These are phyloP conservation scores for Girardinichthys multiradiatus DNA, from an alignment of 2,113 vertebrate species.

Conservation along the genomic window DNA sequence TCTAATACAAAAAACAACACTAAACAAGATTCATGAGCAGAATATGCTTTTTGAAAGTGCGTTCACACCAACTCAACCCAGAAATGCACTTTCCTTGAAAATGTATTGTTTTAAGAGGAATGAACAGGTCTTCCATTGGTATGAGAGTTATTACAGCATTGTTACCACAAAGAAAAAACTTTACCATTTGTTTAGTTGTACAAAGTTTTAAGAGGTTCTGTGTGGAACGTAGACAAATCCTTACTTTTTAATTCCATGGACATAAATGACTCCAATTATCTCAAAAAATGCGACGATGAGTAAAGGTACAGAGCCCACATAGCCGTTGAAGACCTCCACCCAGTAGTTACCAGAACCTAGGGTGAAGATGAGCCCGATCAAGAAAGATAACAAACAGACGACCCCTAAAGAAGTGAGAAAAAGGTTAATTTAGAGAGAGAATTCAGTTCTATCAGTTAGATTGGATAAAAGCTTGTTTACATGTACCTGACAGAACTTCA, in stretches of 20 bases:
- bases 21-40: no score
- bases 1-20: no score
- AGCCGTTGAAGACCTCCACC: constrained; percentile 90
- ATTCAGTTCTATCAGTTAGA: background rate
- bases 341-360: constrained; percentile 91
- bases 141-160: background rate
- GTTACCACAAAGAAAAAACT: background rate
- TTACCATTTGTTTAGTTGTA: background rate
- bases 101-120: no score
- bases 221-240: background rate
- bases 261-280: constrained; percentile 77
- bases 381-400: constrained; percentile 79
- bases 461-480: background rate
- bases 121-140: background rate
- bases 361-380: constrained; percentile 83
- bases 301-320: constrained; percentile 84
- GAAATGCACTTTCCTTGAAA: no score
- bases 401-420: constrained; percentile 69
- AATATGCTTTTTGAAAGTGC: no score
- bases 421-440: background rate
- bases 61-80: no score
- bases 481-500: constrained; percentile 84
- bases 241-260: constrained; percentile 87
- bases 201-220: background rate
- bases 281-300: constrained; percentile 88